A percentile compares a stretch with the other conserved stretches of the same genome.
These are phyloP conservation scores for Arizona elegans DNA, from an alignment of 2,113 vertebrate genomes.

Conservation along the genomic window DNA sequence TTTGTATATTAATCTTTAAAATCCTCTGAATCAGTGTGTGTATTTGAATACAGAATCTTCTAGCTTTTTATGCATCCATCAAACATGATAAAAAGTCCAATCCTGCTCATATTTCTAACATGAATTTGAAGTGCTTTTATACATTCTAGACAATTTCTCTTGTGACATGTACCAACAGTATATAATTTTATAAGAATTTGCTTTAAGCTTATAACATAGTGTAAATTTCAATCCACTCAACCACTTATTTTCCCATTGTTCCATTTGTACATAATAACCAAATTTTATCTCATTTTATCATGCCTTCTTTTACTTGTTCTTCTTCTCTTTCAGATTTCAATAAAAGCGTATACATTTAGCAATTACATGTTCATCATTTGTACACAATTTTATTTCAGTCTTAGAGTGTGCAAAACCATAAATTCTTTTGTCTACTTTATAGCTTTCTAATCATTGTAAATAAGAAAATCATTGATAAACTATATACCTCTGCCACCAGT, in stretches of 20 bases:
- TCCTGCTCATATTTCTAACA: neutral
- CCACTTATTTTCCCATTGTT: neutral
- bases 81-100: neutral
- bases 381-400: neutral
- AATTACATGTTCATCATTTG: neutral
- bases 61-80: neutral
- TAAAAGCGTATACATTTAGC: neutral
- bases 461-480: neutral
- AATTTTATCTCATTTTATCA: neutral
- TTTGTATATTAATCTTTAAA: neutral
- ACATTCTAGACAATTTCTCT: neutral
- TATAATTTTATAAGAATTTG: neutral
- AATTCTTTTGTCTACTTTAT: neutral
- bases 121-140: neutral
- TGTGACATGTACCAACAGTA: neutral
- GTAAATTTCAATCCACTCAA: neutral
- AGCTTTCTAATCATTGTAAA: neutral
- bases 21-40: neutral
- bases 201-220: neutral
- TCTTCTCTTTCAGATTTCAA: neutral
- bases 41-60: neutral
- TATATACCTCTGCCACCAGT: neutral
- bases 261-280: neutral
- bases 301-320: neutral
- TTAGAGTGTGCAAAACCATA: neutral